These are phyloP conservation scores for Thyatira batis DNA, from an alignment of 2,888 invertebrate genomes.

Conservation along the genomic window DNA sequence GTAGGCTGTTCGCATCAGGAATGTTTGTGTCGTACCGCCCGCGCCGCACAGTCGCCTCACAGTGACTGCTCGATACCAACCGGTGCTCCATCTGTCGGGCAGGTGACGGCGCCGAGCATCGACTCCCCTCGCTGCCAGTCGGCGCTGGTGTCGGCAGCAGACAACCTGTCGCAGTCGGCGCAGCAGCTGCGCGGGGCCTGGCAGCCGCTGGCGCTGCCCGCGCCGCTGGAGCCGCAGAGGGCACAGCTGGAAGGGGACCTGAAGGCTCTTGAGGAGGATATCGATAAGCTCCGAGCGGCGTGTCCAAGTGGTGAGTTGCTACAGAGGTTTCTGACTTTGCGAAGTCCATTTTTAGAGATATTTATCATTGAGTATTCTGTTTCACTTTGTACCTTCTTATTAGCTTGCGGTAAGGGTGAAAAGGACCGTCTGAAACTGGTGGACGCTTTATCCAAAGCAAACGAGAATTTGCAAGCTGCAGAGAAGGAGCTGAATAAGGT, in stretches of 20 bases:
- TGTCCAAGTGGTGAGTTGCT: neutral
- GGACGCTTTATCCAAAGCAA: neutral
- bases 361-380: neutral
- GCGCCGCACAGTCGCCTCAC: too few relatives aligned
- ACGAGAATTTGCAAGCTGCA: neutral
- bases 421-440: neutral
- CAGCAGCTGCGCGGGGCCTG: conserved; percentile 22
- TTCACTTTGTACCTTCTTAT: neutral
- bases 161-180: conserved; percentile 25
- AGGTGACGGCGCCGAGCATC: conserved; percentile 42
- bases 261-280: too few relatives aligned
- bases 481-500: neutral
- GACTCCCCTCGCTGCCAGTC: conserved; percentile 30
- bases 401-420: neutral
- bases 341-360: too few relatives aligned
- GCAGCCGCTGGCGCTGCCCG: conserved; percentile 13
- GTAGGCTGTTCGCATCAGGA: conserved; percentile 28
- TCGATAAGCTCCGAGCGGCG: too few relatives aligned
- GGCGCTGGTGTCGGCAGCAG: conserved; percentile 24
- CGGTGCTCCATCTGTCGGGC: neutral
- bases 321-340: too few relatives aligned
- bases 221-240: conserved; percentile 2
- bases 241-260: neutral
- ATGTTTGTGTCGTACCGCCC: too few relatives aligned
- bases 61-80: neutral